Conservation (phyloP, 53 echinoderm and acorn worm species). For the Arbacia lixula region DNA sequence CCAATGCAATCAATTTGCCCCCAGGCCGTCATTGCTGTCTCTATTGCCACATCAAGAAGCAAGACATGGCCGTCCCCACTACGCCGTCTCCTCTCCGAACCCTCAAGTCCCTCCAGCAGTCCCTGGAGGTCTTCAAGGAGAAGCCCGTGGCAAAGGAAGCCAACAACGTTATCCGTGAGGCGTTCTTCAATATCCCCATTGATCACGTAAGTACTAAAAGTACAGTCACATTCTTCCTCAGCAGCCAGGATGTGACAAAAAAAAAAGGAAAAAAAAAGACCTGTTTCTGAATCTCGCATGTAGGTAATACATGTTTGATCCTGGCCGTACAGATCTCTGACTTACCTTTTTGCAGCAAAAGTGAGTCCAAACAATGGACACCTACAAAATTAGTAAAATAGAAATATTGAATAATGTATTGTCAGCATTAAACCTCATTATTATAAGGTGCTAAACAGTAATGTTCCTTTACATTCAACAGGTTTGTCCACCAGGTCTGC, state of each 20-base stretch:
- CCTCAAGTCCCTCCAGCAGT: background rate
- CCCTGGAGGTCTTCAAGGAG: background rate
- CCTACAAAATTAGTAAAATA: background rate
- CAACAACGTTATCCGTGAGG: conserved; percentile 7
- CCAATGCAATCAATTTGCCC: background rate
- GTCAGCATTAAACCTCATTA: background rate
- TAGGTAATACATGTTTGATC: background rate
- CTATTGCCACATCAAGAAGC: conserved; percentile 5
- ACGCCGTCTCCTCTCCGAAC: background rate
- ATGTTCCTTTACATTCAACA: conserved; percentile 1
- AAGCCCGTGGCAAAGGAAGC: conserved; percentile 6
- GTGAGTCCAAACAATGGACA: background rate
- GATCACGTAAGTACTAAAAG: conserved; percentile 4
- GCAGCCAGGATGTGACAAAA: too few relatives aligned
- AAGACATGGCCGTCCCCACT: conserved; percentile 21
- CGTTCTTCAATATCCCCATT: conserved; percentile 11
- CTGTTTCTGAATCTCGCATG: conserved; percentile 12
- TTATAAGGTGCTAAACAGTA: background rate
- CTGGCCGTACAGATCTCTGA: conserved; percentile 3
- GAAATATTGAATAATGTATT: background rate
- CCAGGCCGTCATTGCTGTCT: conserved; percentile 59
- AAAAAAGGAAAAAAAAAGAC: too few relatives aligned
- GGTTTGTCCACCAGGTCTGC: conserved; percentile 56
- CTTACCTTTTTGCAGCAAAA: background rate
- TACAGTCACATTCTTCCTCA: conserved; percentile 21